Evolutionary conservation across 2,888 invertebrate species (phyloP).

Genomic region (Julus scanicus): DNA sequence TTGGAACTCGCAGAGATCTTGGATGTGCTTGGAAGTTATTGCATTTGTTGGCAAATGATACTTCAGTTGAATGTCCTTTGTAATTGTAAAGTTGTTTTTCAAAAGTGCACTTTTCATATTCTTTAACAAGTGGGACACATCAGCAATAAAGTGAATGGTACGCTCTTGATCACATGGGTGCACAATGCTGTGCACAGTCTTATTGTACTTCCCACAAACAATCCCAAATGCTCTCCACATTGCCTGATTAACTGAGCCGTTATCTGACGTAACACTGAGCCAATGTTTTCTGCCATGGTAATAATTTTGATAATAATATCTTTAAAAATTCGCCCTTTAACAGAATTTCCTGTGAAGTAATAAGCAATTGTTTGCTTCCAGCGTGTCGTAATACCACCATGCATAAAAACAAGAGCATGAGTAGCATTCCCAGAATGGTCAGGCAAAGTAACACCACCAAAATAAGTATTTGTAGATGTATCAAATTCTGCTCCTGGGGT

Average conservation of each 20-base stretch:
- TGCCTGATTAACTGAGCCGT: constrained; percentile 31
- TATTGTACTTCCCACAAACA: not conserved
- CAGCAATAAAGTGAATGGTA: not conserved
- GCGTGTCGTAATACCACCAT: constrained; percentile 38
- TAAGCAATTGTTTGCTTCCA: constrained; percentile 55
- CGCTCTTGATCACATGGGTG: not conserved
- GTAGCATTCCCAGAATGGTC: constrained; percentile 41
- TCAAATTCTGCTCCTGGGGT: constrained; percentile 22
- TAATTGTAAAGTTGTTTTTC: not conserved
- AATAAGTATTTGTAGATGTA: not conserved
- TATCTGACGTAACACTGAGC: not conserved
- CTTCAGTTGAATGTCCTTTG: not conserved
- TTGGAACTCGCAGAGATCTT: not conserved
- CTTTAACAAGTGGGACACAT: constrained; percentile 31
- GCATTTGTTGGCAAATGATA: not conserved
- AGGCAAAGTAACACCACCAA: constrained; percentile 40
- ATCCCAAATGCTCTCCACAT: constrained; percentile 53
- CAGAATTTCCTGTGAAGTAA: constrained; percentile 53
- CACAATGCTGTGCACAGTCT: not conserved
- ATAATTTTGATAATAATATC: not conserved
- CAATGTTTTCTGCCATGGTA: not conserved
- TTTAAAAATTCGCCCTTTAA: not conserved
- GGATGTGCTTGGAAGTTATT: not conserved
- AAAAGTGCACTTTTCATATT: constrained; percentile 22
- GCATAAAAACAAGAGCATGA: constrained; percentile 50